Conservation (phyloP, 2,113 vertebrate species). For the Urocolius indicus region DNA sequence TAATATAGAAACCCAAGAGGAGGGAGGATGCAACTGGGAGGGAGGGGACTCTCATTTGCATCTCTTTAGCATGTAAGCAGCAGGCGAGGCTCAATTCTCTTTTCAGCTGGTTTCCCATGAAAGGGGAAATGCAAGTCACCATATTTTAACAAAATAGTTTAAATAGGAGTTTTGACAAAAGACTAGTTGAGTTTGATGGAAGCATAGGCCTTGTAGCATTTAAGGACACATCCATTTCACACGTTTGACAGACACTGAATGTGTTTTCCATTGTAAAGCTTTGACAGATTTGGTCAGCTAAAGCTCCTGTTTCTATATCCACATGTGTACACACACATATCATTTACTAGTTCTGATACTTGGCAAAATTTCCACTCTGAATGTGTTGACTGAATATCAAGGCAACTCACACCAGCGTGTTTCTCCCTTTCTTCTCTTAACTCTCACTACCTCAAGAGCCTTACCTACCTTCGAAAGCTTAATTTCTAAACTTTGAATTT, state of each 20-base stretch:
- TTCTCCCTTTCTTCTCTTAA: background rate
- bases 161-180: background rate
- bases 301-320: background rate
- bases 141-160: background rate
- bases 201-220: background rate
- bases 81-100: background rate
- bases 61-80: constrained; percentile 3
- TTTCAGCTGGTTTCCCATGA: constrained; percentile 11
- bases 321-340: background rate
- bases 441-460: background rate
- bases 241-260: accelerated
- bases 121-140: background rate
- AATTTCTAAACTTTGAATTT: background rate
- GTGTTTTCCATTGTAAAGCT: background rate
- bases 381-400: background rate
- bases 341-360: background rate
- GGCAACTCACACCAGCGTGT: background rate
- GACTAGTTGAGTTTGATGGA: background rate
- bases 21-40: background rate
- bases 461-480: background rate
- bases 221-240: background rate
- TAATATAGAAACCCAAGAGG: constrained; percentile 32
- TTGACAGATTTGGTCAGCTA: background rate
- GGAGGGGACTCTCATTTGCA: constrained; percentile 43
- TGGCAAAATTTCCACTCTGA: background rate